Base-by-base conservation (phyloP, 1,140 invertebrate species). In the Anoplolepis gracilipes region DNA sequence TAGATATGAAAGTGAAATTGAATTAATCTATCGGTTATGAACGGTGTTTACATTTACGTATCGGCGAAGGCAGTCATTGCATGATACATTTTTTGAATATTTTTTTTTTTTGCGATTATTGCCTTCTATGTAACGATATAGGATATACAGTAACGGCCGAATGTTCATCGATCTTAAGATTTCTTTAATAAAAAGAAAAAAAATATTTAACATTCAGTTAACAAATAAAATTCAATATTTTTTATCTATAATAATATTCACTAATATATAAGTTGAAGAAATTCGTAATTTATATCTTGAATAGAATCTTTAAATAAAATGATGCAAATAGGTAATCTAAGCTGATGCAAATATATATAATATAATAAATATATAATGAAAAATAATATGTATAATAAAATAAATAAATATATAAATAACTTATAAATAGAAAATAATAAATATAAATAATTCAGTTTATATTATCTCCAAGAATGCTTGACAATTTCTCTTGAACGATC, bases 1-100 rank as follows among this genome's bases (percentile, higher is more conserved):
- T 82, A 82, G 73, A 81, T 72, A 81, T 11, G 77, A 81, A 81
- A 81, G 78, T 81, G 59, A 72, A 79, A 57, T 79, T 62, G 4
- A 69, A 69, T 79, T n/a, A 69, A 79, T 55, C 77, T 79, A 79
- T 77, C 62, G 33, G 36, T 55, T 33, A 42, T 16, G 36, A 67
- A 19, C 42, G 42, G 19, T 61, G 57, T 81, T 81, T 81, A 72
- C 49, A 57, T 57, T 81, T 81, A 53, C 65, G 1, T 59, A 42
- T 81, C 25, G 67, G 53, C 78, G 25, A 72, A 59, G 67, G 67
- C 78, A 81, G 33, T 81, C 33, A 57, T 22, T 42, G 36, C 49
- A 46, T 30, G 22, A 69, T 55, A 70, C 33, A 70, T 42, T 61
- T n/a, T 72, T 81, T 36, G 64, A 70, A 70, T 36, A n/a, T 72